A percentile compares a stretch with the other conserved stretches of the same genome.
Evolutionary conservation across 2,888 invertebrate genomes (phyloP).

Genomic region (Yponomeuta malinellus): DNA sequence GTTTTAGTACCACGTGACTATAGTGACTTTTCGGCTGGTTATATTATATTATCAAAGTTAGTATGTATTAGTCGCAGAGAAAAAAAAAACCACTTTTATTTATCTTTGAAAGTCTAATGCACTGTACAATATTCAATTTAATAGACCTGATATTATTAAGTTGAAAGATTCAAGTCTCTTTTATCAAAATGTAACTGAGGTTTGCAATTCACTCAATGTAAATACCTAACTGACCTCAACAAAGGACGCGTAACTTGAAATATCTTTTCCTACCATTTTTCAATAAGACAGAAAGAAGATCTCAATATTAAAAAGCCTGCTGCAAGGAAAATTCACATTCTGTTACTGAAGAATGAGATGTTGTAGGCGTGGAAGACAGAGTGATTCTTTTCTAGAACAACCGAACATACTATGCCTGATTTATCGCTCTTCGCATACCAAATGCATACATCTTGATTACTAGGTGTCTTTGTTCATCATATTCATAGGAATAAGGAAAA

Average conservation of each 20-base stretch:
- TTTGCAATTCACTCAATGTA: not conserved
- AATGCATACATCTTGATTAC: too few relatives aligned
- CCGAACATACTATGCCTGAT: not conserved
- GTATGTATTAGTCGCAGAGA: too few relatives aligned
- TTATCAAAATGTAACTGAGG: not conserved
- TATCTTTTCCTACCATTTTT: not conserved
- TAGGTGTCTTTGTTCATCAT: too few relatives aligned
- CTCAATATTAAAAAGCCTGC: not conserved
- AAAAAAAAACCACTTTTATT: too few relatives aligned
- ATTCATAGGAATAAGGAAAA: too few relatives aligned
- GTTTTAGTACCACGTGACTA: too few relatives aligned
- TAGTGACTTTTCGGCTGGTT: too few relatives aligned
- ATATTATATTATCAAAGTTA: too few relatives aligned
- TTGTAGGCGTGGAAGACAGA: not conserved
- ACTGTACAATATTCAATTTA: too few relatives aligned
- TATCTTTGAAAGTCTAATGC: too few relatives aligned
- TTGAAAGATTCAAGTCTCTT: not conserved
- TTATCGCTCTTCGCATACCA: too few relatives aligned
- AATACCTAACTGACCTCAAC: not conserved
- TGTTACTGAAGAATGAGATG: not conserved
- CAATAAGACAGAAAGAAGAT: not conserved
- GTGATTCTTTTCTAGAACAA: not conserved
- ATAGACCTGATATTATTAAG: too few relatives aligned
- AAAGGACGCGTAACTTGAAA: not conserved
- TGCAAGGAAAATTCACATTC: not conserved